A percentile compares a stretch with the other conserved stretches of the same genome.
Conservation (phyloP, 2,113 vertebrate species). For the Trematocara unimaculatum region DNA sequence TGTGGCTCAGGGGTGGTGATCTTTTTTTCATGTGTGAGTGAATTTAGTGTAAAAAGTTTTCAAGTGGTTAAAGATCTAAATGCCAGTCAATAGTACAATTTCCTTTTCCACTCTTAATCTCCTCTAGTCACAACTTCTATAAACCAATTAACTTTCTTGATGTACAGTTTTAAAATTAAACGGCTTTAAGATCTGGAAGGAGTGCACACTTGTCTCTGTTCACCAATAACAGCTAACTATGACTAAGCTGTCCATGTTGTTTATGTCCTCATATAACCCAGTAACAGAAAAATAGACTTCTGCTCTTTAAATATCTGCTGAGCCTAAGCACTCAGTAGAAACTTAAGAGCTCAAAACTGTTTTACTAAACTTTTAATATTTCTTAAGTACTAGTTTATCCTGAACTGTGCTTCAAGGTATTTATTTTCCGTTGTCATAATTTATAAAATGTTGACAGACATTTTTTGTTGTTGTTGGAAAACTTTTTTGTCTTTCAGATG, state of each 20-base stretch:
- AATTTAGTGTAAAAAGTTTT: neutral
- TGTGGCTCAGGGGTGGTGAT: fast-evolving
- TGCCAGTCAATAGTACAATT: neutral
- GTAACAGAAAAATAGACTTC: neutral
- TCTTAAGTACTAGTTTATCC: neutral
- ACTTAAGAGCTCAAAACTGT: neutral
- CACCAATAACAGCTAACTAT: neutral
- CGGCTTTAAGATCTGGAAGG: neutral
- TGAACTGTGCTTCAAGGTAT: neutral
- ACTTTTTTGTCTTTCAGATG: constrained; percentile 73
- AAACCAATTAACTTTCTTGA: neutral
- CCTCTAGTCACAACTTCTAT: neutral
- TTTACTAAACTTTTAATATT: neutral
- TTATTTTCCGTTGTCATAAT: neutral
- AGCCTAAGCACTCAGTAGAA: neutral
- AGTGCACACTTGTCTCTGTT: neutral
- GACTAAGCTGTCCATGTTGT: fast-evolving
- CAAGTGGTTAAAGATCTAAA: neutral
- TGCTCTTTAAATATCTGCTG: neutral
- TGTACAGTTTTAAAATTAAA: neutral
- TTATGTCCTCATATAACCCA: neutral
- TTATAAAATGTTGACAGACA: neutral
- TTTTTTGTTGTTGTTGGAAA: neutral
- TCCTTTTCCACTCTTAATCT: neutral
- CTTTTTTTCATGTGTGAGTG: neutral